Evolutionary conservation across 2,797 vertebrate genomes (phyloP), one percentile per base, ranked within the genome.

Genomic region (Anguilla anguilla): DNA sequence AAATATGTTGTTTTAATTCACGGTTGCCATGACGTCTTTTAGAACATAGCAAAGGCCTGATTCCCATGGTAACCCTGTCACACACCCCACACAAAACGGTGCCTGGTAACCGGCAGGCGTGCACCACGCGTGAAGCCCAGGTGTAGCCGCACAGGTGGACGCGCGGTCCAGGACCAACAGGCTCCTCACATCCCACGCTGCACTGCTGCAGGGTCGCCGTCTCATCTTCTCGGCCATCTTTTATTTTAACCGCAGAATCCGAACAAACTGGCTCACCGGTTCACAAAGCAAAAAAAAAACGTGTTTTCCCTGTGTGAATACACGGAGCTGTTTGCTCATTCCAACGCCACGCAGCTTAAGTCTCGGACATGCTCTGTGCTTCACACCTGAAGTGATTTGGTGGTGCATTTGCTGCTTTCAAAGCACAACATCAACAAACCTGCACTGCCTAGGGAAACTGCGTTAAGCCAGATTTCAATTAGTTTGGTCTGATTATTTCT

Each of bases 31-130:
- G 22, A 25, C 43, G 39, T 22, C 15, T 7, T 79, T 49, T 10
- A 1, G 17, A 6, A 9, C 2, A 81, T 46, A 81, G 22, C 84
- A 43, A 55, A 25, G 55, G 57, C 25, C 19, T 35, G 6, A 64
- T 64, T 61, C 57, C 84, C 84, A 64, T 85, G 55, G 57, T 64
- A 85, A 85, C 84, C 31, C 31, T 57, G 57, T 22, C 35, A 46
- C 15, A 46, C 15, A 57, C 51, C 28, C 25, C 10, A 4, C 11
- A 51, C n/a, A 11, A 1, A 4, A 15, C 2, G 10, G 82, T 15
- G 77, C 49, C 43, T 51, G 35, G 3, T 13, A 49, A 25, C 5
- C 11, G 77, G 4, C 17, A 81, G 19, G 19, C 22, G 1, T 43
- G 4, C 6, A 13, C 3, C 3, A 43, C 13, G 15, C 43, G 31